A percentile compares a stretch with the other conserved stretches of the same genome.
These are phyloP conservation scores for Chaetops frenatus DNA, from an alignment of 2,113 vertebrate genomes.

Conservation along the genomic window DNA sequence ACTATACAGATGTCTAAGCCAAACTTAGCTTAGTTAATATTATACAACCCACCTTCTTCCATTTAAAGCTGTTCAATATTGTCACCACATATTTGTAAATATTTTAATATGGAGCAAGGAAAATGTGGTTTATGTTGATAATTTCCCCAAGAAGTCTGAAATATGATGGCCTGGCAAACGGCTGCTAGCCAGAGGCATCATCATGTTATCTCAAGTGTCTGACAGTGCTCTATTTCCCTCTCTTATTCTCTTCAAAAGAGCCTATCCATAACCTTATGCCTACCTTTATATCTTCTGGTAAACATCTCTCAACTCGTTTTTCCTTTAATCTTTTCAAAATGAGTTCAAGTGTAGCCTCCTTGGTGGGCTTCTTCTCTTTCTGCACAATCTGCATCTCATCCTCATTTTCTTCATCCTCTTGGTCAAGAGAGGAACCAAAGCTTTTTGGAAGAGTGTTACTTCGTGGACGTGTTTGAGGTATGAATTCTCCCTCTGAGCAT, in stretches of 20 bases:
- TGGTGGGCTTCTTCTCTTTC: slow-evolving; percentile 78
- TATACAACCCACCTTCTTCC: background rate
- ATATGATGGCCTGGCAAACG: background rate
- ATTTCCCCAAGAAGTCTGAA: background rate
- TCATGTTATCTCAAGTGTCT: background rate
- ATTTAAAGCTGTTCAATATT: background rate
- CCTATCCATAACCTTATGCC: background rate
- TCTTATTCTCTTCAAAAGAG: background rate
- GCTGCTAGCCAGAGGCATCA: background rate
- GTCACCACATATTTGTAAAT: background rate
- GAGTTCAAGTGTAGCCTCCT: slow-evolving; percentile 88
- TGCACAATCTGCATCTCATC: slow-evolving; percentile 62
- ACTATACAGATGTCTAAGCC: background rate
- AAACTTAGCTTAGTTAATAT: background rate
- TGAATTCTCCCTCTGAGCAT: slow-evolving; percentile 84
- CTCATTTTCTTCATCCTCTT: slow-evolving; percentile 72
- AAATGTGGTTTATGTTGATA: background rate
- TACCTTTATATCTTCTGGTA: slow-evolving; percentile 94
- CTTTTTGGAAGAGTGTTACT: slow-evolving; percentile 98
- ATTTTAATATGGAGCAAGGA: background rate
- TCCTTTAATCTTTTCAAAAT: slow-evolving; percentile 86
- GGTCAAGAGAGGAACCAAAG: slow-evolving; percentile 93
- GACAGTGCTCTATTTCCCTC: background rate
- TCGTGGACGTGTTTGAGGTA: slow-evolving; percentile 86
- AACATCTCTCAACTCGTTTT: slow-evolving; percentile 86